Evolutionary conservation across 2,113 vertebrate species (phyloP).

Genomic region (Prunella himalayana): DNA sequence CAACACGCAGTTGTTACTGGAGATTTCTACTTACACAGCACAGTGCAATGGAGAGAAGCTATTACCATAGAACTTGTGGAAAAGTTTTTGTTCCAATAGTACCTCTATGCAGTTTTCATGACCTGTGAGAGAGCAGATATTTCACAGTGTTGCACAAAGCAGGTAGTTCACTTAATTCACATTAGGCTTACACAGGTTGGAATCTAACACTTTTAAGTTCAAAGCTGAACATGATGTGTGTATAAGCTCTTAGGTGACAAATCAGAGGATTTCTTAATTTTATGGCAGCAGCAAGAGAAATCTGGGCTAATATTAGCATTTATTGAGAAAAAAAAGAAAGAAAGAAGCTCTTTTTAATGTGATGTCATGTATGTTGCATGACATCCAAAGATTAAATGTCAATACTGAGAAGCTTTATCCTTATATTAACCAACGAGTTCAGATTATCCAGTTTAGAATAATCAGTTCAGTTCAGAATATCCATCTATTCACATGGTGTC

Average conservation of each 20-base stretch:
- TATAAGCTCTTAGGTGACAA: background rate
- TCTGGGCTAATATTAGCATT: background rate
- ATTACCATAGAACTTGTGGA: conserved; percentile 86
- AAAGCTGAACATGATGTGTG: background rate
- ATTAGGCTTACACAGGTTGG: background rate
- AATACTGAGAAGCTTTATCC: background rate
- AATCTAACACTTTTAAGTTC: background rate
- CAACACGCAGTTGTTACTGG: background rate
- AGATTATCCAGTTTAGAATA: background rate
- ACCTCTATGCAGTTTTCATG: conserved; percentile 96
- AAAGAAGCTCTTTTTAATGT: background rate
- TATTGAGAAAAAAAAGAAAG: background rate
- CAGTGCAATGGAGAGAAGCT: conserved; percentile 96
- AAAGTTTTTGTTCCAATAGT: conserved; percentile 90
- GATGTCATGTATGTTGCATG: background rate
- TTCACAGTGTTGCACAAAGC: background rate
- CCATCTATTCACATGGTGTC: background rate
- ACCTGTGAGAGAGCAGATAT: conserved; percentile 75
- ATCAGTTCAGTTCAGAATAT: background rate
- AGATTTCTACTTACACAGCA: conserved; percentile 84
- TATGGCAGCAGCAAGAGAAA: background rate
- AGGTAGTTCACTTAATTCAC: background rate
- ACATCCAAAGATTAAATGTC: background rate
- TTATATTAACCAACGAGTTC: background rate
- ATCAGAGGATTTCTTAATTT: background rate